A percentile compares a stretch with the other conserved stretches of the same genome.
Conservation (phyloP, 2,113 vertebrate genomes). For the Gallinago paraguaiae region DNA sequence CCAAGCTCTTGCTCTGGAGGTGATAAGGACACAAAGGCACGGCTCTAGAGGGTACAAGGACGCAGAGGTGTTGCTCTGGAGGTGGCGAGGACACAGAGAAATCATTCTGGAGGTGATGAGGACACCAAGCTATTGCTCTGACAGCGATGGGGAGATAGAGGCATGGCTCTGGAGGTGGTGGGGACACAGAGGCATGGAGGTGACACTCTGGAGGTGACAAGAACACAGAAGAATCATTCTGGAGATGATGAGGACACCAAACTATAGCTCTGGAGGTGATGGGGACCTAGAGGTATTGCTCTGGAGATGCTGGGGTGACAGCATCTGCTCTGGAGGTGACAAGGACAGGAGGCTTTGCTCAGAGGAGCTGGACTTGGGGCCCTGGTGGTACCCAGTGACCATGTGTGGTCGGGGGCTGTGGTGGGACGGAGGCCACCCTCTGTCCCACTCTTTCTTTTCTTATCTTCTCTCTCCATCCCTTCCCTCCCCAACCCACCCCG, state of each 20-base stretch:
- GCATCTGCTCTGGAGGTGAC: not conserved
- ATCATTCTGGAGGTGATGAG: not conserved
- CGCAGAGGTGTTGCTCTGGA: not conserved
- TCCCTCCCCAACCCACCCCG: not conserved
- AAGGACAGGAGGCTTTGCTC: not conserved
- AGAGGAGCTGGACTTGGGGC: not conserved
- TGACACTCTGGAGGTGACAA: not conserved
- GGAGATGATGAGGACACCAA: not conserved
- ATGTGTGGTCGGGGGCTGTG: accelerated
- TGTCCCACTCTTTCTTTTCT: not conserved
- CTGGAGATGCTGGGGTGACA: not conserved
- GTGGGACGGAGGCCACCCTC: not conserved
- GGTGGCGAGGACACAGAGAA: accelerated
- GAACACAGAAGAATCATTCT: not conserved
- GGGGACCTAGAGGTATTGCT: accelerated
- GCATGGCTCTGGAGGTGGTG: too few species aligned
- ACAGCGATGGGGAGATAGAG: too few species aligned
- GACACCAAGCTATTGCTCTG: not conserved
- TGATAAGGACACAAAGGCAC: accelerated
- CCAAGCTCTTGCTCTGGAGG: too few species aligned
- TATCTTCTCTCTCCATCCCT: not conserved
- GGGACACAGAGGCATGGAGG: accelerated
- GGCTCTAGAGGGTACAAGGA: not conserved
- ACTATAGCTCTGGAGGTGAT: not conserved
- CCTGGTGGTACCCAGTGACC: accelerated